These are phyloP conservation scores for Gasteruption jaculator DNA, from an alignment of 2,888 invertebrate species.

Conservation along the genomic window DNA sequence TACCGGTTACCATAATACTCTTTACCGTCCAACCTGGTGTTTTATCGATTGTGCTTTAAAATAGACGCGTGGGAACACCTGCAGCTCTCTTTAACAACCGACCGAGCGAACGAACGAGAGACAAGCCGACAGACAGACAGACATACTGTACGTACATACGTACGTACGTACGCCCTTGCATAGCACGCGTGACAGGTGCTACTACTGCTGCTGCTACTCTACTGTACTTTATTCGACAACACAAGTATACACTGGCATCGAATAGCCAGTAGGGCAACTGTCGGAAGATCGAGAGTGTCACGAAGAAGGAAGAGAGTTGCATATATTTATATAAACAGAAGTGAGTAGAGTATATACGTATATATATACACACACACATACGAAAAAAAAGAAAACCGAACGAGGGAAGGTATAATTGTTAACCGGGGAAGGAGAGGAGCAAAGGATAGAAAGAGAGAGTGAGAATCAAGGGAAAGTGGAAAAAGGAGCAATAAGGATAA, in stretches of 20 bases:
- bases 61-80: conserved; percentile 48
- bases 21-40: too few relatives aligned
- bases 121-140: conserved; percentile 4
- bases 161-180: conserved; percentile 25
- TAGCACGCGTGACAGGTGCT: conserved; percentile 36
- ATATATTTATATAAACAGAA: too few relatives aligned
- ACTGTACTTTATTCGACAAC: neutral
- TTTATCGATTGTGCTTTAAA: conserved; percentile 48
- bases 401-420: conserved; percentile 4
- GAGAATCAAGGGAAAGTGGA: conserved; percentile 10
- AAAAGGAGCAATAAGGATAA: conserved; percentile 11
- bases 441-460: conserved; percentile 52
- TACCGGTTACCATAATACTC: too few relatives aligned
- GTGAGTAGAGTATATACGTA: too few relatives aligned
- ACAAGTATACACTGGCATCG: too few relatives aligned
- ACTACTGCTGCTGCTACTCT: conserved; percentile 18
- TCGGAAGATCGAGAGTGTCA: too few relatives aligned
- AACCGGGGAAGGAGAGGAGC: conserved; percentile 22
- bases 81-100: too few relatives aligned
- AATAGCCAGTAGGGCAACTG: conserved; percentile 12
- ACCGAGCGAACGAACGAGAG: too few relatives aligned
- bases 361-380: too few relatives aligned
- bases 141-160: conserved; percentile 20
- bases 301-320: conserved; percentile 11
- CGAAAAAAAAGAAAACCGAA: neutral